Evolutionary conservation across 2,888 invertebrate species (phyloP), one percentile per base, ranked within the genome.

Genomic region (Eurytoma californica): DNA sequence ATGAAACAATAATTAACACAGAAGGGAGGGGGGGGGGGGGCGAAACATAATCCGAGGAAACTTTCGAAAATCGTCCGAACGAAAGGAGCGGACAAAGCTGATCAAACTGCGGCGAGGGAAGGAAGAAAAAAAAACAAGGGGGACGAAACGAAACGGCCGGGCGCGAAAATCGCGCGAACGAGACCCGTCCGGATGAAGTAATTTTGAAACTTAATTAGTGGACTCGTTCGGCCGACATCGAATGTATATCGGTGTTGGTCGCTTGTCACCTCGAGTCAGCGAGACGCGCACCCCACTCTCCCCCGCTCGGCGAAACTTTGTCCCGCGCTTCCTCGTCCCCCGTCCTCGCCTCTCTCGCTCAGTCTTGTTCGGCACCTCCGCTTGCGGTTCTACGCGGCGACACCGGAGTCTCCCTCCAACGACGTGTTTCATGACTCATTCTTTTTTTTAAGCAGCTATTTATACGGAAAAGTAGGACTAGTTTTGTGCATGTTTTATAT

Each of bases 121-220:
- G 39, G 9, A 39, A 39, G 39, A 9, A 9, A 9, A 39, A 39
- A 39, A 30, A 30, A 39, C 39, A 9, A 4, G 9, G 9, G 39
- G 39, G 7, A 66, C 24, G 55, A 60, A 60, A 67, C 16, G 14
- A 28, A 30, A 39, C 47, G 65, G 28, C 39, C 13, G 20, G 39
- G 53, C 28, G 16, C 47, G 55, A 79, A 39, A 68, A 78, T 57
- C 28, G 53, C 53, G 30, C 20, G 39, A 24, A 47, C 18, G 30
- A 61, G 16, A n/a, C 47, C 28, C 51, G 20, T 55, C 51, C 65
- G 76, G 69, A 77, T 77, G 65, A 70, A 77, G 80, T 77, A 77
- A 80, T 80, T 77, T 77, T 80, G 72, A 77, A 80, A 74, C 80
- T 77, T 74, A 77, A 80, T 80, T 80, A 77, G 80, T 47, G 58